Evolutionary conservation across 2,113 vertebrate genomes (phyloP).

Genomic region (Larimichthys crocea): DNA sequence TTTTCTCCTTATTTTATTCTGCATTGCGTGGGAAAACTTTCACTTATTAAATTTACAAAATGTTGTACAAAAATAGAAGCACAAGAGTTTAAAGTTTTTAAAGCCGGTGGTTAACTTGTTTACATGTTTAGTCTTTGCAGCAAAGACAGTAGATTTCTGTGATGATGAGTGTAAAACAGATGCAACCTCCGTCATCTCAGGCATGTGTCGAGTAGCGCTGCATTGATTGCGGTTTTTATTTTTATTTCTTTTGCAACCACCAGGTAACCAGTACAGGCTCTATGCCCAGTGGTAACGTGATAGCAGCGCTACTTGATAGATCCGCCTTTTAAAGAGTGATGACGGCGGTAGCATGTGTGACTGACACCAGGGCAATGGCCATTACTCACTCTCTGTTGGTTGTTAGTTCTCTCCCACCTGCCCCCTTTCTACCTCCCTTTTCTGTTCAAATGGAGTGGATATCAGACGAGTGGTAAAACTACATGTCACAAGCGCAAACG

Average conservation of each 20-base stretch:
- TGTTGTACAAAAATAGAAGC: background rate
- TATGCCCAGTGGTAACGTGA: constrained; percentile 33
- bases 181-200: constrained; percentile 48
- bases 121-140: constrained; percentile 1
- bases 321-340: constrained; percentile 40
- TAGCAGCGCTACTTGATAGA: constrained; percentile 57
- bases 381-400: constrained; percentile 92
- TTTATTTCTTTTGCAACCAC: background rate
- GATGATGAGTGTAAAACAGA: constrained; percentile 33
- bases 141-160: constrained; percentile 1
- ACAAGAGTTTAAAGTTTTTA: background rate
- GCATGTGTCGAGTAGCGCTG: constrained; percentile 61
- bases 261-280: constrained; percentile 15
- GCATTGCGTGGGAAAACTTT: background rate
- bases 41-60: background rate
- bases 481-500: constrained; percentile 97
- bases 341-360: constrained; percentile 64
- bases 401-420: constrained; percentile 98
- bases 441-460: constrained; percentile 99
- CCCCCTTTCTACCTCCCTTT: constrained; percentile 98
- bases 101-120: background rate
- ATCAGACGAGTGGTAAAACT: constrained; percentile 94
- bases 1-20: constrained; percentile 1
- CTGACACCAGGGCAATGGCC: constrained; percentile 85
- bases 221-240: background rate